These are phyloP conservation scores for Myotis findleyi DNA, from an alignment of 2,797 vertebrate species.

Conservation along the genomic window DNA sequence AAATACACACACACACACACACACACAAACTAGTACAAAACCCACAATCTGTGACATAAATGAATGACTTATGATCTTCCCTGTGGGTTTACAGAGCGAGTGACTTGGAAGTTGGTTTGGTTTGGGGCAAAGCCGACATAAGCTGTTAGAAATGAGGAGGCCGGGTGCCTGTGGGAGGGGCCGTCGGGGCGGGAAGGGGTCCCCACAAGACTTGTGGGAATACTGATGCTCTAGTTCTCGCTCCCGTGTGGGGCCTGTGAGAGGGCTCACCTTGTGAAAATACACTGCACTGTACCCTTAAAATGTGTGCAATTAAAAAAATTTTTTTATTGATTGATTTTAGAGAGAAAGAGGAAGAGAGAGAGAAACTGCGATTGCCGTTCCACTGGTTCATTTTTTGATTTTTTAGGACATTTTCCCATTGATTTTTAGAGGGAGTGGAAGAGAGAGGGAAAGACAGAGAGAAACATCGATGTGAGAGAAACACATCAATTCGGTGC, in stretches of 20 bases:
- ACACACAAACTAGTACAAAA: not conserved
- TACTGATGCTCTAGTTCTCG: not conserved
- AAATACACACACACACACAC: no score
- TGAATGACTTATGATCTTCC: not conserved
- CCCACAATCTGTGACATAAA: not conserved
- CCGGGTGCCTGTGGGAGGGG: not conserved
- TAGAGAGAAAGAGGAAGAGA: no score
- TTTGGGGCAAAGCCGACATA: not conserved
- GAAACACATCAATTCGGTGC: no score
- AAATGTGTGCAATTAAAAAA: not conserved
- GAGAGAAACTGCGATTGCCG: no score
- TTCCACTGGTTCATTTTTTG: no score
- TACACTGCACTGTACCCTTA: no score
- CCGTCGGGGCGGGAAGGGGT: not conserved
- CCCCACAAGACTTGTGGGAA: fast-evolving
- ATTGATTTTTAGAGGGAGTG: no score
- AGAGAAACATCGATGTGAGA: no score
- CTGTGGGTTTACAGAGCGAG: not conserved
- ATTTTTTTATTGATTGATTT: no score
- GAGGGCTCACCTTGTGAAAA: not conserved
- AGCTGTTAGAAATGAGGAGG: not conserved
- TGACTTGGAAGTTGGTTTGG: not conserved
- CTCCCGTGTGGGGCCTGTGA: not conserved
- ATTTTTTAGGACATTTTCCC: no score
- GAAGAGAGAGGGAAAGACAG: no score